A percentile compares a stretch with the other conserved stretches of the same genome.
Evolutionary conservation across 2,113 vertebrate species (phyloP).

Genomic region (Indri indri): DNA sequence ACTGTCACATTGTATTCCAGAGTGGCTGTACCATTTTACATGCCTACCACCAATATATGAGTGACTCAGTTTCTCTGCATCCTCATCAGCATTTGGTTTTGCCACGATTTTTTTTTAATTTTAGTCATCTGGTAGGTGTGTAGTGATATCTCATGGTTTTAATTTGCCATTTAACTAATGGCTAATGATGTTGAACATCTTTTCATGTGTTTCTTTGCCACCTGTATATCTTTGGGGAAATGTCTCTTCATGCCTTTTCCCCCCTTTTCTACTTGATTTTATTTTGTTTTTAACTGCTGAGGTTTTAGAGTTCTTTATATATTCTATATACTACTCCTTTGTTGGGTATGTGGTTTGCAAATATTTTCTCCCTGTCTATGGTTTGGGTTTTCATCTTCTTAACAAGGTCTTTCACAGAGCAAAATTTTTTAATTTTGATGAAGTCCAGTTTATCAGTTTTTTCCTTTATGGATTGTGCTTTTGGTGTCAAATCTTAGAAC

Average conservation of each 20-base stretch:
- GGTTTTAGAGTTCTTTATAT: background rate
- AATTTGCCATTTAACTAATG: constrained; percentile 18
- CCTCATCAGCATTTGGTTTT: background rate
- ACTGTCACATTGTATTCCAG: background rate
- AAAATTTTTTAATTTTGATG: background rate
- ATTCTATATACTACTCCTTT: background rate
- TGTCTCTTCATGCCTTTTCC: background rate
- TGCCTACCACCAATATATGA: background rate
- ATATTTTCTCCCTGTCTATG: background rate
- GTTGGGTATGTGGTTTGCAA: background rate
- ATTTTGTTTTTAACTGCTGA: background rate
- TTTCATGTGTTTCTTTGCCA: constrained; percentile 28
- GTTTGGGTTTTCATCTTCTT: background rate
- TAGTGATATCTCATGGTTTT: background rate
- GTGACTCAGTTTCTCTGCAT: background rate
- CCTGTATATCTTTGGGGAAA: background rate
- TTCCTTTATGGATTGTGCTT: background rate
- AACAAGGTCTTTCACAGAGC: background rate
- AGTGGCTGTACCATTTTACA: constrained; percentile 1
- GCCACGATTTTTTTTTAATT: background rate
- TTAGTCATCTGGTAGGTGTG: background rate
- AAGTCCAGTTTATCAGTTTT: constrained; percentile 1
- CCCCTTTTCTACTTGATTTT: background rate
- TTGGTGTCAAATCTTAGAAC: background rate
- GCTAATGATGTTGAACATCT: background rate